phyloP scores from a whole-genome alignment of 2,797 vertebrate genomes.

The Rhinatrema bivittatum region DNA sequence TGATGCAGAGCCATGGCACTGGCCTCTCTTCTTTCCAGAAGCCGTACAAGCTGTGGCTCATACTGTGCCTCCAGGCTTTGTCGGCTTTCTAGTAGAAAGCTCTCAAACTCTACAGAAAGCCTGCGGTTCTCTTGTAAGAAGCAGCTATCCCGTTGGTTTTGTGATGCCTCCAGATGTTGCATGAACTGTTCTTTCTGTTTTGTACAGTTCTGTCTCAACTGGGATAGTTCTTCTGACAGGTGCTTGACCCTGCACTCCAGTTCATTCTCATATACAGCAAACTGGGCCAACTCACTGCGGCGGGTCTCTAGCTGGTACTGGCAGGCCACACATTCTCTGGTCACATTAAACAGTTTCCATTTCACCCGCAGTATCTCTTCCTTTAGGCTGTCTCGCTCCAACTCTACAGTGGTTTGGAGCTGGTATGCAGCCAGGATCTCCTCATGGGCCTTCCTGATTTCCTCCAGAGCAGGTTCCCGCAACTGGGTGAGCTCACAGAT shows the following conservation, averaged over 20 bases:
- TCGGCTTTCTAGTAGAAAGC: conserved; percentile 62
- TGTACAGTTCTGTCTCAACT: conserved; percentile 55
- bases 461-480: conserved; percentile 66
- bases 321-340: conserved; percentile 76
- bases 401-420: conserved; percentile 60
- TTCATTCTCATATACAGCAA: conserved; percentile 42
- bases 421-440: conserved; percentile 57
- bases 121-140: conserved; percentile 72
- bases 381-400: conserved; percentile 61
- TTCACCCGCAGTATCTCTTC: conserved; percentile 74
- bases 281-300: conserved; percentile 72
- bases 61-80: conserved; percentile 70
- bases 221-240: conserved; percentile 57
- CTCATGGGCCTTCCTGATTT: conserved; percentile 61
- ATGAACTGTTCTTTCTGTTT: conserved; percentile 55
- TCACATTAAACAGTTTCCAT: conserved; percentile 69
- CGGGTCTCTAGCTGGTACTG: conserved; percentile 71
- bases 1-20: conserved; percentile 65
- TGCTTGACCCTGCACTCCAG: conserved; percentile 56
- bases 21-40: conserved; percentile 64
- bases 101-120: conserved; percentile 70
- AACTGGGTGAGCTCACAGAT: conserved; percentile 65
- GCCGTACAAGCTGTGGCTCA: conserved; percentile 68
- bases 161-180: conserved; percentile 37
- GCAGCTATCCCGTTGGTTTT: conserved; percentile 53